Conservation (phyloP, 2,113 vertebrate species). For the Perognathus longimembris region DNA sequence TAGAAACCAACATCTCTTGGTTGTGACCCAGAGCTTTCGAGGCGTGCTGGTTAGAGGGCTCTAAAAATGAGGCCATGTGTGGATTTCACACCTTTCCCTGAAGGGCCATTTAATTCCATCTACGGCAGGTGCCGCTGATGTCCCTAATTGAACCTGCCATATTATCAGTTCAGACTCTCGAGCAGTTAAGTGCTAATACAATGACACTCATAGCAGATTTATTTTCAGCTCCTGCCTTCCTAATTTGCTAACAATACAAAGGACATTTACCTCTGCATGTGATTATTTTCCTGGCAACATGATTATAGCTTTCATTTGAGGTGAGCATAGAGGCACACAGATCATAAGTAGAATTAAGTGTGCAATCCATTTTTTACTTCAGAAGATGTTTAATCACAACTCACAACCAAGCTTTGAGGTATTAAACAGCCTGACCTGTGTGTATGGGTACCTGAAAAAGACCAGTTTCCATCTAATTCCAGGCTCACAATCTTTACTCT, state of each 20-base stretch:
- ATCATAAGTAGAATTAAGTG: background rate
- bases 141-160: background rate
- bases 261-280: background rate
- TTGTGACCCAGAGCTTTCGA: background rate
- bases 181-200: background rate
- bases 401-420: background rate
- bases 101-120: constrained; percentile 29
- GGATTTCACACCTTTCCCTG: background rate
- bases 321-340: background rate
- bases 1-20: background rate
- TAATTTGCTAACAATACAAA: background rate
- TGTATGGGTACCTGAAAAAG: background rate
- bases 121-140: background rate
- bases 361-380: constrained; percentile 46
- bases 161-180: background rate
- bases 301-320: background rate
- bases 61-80: background rate
- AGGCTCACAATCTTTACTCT: background rate
- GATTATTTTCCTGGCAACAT: background rate
- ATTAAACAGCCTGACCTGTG: background rate
- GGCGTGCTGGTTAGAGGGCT: background rate
- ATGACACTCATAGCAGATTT: background rate
- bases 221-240: background rate
- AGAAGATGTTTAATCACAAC: background rate
- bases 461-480: background rate